phyloP scores from a whole-genome alignment of 2,113 vertebrate species.

The Butorides virescens region DNA sequence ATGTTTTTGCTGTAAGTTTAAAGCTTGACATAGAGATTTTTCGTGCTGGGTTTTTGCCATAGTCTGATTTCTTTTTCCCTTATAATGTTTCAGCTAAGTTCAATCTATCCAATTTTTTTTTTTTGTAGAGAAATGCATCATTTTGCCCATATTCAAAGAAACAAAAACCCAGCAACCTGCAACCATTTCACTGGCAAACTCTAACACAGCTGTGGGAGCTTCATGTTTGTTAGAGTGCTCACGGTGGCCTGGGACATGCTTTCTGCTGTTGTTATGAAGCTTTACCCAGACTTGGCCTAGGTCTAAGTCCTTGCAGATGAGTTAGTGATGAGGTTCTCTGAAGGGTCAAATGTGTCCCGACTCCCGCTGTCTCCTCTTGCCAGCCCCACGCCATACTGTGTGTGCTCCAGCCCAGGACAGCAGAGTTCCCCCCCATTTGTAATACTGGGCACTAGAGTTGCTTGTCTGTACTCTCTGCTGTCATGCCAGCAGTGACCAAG shows the following conservation, averaged over 20 bases:
- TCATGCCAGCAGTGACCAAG: background rate
- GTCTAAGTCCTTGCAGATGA: background rate
- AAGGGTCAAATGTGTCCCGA: fast-evolving
- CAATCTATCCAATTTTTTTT: background rate
- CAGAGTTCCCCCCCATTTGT: background rate
- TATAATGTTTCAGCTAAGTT: background rate
- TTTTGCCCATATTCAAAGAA: background rate
- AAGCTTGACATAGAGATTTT: background rate
- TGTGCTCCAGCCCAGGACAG: background rate
- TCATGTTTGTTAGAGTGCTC: background rate
- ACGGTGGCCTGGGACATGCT: background rate
- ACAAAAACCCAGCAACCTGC: background rate
- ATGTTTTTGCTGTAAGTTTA: background rate
- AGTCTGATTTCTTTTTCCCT: background rate
- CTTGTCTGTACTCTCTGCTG: background rate
- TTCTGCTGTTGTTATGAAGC: background rate
- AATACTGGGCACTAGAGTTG: fast-evolving
- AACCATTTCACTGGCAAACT: background rate
- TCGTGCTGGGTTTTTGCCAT: background rate
- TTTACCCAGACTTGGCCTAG: background rate
- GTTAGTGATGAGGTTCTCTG: background rate
- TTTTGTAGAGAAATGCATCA: background rate
- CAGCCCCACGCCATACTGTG: background rate
- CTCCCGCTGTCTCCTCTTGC: background rate
- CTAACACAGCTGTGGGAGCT: background rate